phyloP scores from a whole-genome alignment of 2,797 vertebrate species.

The Dendrocincla tyrannina region DNA sequence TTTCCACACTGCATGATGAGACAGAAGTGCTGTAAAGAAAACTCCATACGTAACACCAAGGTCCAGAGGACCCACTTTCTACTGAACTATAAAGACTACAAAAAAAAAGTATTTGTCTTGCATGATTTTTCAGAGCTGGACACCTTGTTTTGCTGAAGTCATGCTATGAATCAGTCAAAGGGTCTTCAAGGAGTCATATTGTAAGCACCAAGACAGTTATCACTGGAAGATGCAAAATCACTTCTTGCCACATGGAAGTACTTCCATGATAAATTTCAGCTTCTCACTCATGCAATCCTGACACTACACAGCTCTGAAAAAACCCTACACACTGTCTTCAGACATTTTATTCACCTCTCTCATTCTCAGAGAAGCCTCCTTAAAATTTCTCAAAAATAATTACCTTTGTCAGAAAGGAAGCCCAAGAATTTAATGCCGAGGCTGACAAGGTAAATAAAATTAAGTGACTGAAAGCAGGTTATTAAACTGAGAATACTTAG shows the following conservation, averaged over 20 bases:
- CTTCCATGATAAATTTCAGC: not conserved
- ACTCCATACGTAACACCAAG: not conserved
- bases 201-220: not conserved
- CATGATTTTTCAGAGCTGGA: not conserved
- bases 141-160: not conserved
- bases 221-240: not conserved
- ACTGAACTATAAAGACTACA: not conserved
- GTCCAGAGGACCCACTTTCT: not conserved
- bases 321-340: not conserved
- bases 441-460: not conserved
- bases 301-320: not conserved
- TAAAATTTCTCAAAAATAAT: not conserved
- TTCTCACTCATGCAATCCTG: not conserved
- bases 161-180: not conserved
- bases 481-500: not conserved
- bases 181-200: not conserved
- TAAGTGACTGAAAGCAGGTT: not conserved
- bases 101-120: conserved; percentile 15
- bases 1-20: not conserved
- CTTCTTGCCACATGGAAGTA: not conserved
- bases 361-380: not conserved
- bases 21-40: not conserved
- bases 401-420: not conserved
- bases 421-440: not conserved
- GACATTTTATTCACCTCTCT: not conserved